Evolutionary conservation across 2,113 vertebrate genomes (phyloP), one percentile per base, ranked within the genome.

Genomic region (Lagopus leucura): DNA sequence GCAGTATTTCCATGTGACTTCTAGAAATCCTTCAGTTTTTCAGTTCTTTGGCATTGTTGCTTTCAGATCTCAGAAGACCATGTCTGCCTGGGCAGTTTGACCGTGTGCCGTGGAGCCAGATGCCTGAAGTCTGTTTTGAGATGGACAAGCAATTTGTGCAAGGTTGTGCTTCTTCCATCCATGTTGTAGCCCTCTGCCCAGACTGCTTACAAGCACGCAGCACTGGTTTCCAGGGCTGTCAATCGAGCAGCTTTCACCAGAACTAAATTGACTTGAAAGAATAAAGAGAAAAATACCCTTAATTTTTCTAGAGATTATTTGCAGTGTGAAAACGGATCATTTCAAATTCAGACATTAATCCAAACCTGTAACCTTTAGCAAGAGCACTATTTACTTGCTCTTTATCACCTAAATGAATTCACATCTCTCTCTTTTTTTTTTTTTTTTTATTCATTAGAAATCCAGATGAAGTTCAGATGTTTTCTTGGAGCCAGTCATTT

Each of bases 401-500:
- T 88, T 83, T 82, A 63, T 66, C 10, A 4, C 15, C 18, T 92
- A 93, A 95, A 93, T 85, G 36, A 88, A 82, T 70, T 8, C 43
- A 75, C 14, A 45, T 64, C 57, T 71, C 28, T 19, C 61, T 40
- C 60, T 40, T 11, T 47, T 16, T 40, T 34, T 40, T 11, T 47
- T 3, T 24, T 48, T 47, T 72, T 67, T 74, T 89, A 80, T 80
- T 27, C 43, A 42, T 38, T 54, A 55, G 24, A 76, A 94, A 65
- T 55, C 42, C 21, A 91, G 84, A 94, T 93, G 72, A 94, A 86
- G 14, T 94, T 95, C 85, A 94, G 74, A 87, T 95, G 82, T 92
- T 96, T 94, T 88, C 67, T 74, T 87, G 42, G 72, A 82, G 64
- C 19, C 43, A 77, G 45, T 61, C 30, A 79, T 94, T 93, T 95